Base-by-base conservation (phyloP, 1,140 invertebrate species). In the Pogonomyrmex californicus region DNA sequence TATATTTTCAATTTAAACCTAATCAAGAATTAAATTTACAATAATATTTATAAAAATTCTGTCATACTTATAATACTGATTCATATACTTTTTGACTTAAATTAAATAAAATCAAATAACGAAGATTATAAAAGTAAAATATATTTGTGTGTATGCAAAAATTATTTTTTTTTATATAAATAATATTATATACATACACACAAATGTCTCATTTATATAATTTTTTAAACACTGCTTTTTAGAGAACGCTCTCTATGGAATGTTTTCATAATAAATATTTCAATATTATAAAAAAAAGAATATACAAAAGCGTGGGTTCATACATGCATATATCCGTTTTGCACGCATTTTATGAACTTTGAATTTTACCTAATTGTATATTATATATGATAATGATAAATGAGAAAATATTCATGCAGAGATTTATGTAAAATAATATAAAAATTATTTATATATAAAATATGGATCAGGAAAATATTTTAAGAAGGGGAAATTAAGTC, bases 351-450 rank as follows among this genome's bases (percentile, higher is more conserved):
- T 30, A 17, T 23, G 23, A 1, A 78, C 23, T 58, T 70, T 36
- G 30, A 12, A 58, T 82, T 47, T 10, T 58, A 71, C 23, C n/a
- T 49, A 38, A 12, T 1, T 47, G 60, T 23, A 60, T 82, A 5
- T 3, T 60, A 73, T 38, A 6, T 30, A 71, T 54, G 23, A 79
- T 66, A 56, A 47, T 71, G 66, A 82, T 33, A 47, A 41, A 60
- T 82, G 51, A 78, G 10, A 38, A 82, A 82, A 36, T 68, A 70
- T 17, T 82, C 17, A 36, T 60, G 30, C 17, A 47, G 33, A 38
- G 23, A 60, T 71, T 56, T 71, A 60, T 47, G n/a, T 6, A 7
- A 76, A 14, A 23, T 56, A 70, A 70, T 62, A 62, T 83, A 75
- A 62, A 60, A 83, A 36, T 23, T 23, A 12, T 30, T 44, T 23